Percentiles rank a stretch among this genome's conserved stretches.
phyloP scores from a whole-genome alignment of 2,113 vertebrate genomes.

The Chloropsis hardwickii region DNA sequence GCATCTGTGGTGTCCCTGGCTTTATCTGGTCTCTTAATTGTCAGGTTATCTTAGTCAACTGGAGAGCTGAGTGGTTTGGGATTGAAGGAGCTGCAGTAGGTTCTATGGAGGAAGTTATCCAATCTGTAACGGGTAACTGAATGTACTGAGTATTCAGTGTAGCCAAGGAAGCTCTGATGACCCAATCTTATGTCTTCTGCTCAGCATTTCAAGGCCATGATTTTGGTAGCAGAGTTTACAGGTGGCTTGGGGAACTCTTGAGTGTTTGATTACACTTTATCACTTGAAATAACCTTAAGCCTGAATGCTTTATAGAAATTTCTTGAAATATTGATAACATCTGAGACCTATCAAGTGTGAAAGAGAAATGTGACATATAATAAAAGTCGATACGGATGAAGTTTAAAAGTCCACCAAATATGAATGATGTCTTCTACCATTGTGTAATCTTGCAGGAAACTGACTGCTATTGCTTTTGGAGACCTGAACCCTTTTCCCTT shows the following conservation, averaged over 20 bases:
- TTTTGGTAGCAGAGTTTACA: neutral
- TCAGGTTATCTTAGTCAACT: neutral
- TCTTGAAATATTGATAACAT: neutral
- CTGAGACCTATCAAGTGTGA: neutral
- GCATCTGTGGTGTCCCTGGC: neutral
- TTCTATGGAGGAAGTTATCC: neutral
- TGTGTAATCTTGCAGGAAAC: constrained; percentile 76
- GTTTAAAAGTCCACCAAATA: neutral
- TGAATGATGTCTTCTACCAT: accelerated
- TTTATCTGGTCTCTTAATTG: neutral
- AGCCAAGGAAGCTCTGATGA: neutral
- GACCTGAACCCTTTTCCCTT: constrained; percentile 98
- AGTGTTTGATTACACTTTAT: neutral
- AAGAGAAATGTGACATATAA: neutral
- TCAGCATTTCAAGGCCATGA: neutral
- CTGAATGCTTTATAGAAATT: neutral
- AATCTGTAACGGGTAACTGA: accelerated
- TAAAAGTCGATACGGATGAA: neutral
- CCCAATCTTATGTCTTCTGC: neutral
- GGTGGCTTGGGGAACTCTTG: neutral
- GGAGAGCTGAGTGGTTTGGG: neutral
- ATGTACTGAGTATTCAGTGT: neutral
- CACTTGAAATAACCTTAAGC: neutral
- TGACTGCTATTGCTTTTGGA: constrained; percentile 89
- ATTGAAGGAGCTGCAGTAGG: neutral